Conservation (phyloP, 2,888 invertebrate species). For the Fragum fragum region DNA sequence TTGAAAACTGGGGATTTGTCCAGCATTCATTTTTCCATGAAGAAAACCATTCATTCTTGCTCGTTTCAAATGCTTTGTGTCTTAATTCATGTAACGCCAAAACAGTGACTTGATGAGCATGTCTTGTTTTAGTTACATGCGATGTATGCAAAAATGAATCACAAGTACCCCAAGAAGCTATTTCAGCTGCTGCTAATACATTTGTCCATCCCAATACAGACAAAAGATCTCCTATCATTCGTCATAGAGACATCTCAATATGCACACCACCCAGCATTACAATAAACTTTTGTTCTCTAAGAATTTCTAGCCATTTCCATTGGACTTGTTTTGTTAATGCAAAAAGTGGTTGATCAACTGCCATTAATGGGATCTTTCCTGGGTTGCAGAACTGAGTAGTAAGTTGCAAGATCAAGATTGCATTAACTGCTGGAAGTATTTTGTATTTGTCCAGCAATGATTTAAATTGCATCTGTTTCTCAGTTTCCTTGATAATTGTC, state of each 20-base stretch:
- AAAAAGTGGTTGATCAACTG: slow-evolving; percentile 19
- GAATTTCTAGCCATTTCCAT: slow-evolving; percentile 76
- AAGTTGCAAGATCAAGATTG: neutral
- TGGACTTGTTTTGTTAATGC: slow-evolving; percentile 74
- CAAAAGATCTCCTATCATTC: slow-evolving; percentile 69
- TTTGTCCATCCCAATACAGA: slow-evolving; percentile 75
- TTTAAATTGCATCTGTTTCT: neutral
- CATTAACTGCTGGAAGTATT: neutral
- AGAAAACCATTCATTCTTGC: neutral
- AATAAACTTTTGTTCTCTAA: slow-evolving; percentile 74
- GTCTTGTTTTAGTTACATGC: slow-evolving; percentile 56
- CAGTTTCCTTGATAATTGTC: neutral
- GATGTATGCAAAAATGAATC: slow-evolving; percentile 65
- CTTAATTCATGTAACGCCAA: slow-evolving; percentile 66
- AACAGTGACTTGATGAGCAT: slow-evolving; percentile 71
- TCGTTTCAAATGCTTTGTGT: neutral
- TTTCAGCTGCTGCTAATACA: slow-evolving; percentile 61
- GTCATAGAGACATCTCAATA: slow-evolving; percentile 77
- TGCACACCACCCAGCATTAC: slow-evolving; percentile 81
- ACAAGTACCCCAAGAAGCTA: slow-evolving; percentile 72
- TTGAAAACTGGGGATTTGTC: neutral
- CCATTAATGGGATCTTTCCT: slow-evolving; percentile 10
- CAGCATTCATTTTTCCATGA: slow-evolving; percentile 2
- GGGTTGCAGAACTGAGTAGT: slow-evolving; percentile 4
- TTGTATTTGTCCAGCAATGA: slow-evolving; percentile 3